A percentile compares a stretch with the other conserved stretches of the same genome.
These are phyloP conservation scores for Thripadectes ignobilis DNA, from an alignment of 2,797 vertebrate species.

Conservation along the genomic window DNA sequence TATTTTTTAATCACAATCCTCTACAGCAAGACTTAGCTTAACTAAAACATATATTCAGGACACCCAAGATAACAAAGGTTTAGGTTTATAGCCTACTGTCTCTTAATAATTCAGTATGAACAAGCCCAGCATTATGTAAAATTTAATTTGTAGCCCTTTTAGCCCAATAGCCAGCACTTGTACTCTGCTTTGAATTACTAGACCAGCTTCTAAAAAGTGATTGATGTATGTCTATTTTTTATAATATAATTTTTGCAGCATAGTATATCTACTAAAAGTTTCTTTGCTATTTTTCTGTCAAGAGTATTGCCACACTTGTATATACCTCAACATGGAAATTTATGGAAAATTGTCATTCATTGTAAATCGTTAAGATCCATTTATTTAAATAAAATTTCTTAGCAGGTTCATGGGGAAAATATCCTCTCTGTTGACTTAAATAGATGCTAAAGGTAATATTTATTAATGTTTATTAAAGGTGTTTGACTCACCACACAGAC, in stretches of 20 bases:
- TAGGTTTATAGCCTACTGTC: neutral
- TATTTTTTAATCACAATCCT: neutral
- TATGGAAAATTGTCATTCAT: neutral
- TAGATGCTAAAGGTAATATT: slow-evolving; percentile 83
- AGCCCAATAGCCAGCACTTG: neutral
- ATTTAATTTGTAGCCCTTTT: neutral
- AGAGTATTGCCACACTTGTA: neutral
- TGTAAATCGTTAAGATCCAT: neutral
- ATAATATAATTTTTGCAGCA: neutral
- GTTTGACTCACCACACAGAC: slow-evolving; percentile 76
- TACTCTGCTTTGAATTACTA: neutral
- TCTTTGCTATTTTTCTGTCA: neutral
- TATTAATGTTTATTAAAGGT: slow-evolving; percentile 81
- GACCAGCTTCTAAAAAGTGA: neutral
- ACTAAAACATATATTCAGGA: neutral
- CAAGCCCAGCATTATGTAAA: neutral
- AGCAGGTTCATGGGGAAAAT: slow-evolving; percentile 84
- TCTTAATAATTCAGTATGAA: neutral
- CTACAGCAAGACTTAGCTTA: neutral
- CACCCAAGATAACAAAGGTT: neutral
- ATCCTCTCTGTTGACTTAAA: slow-evolving; percentile 81
- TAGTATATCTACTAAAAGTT: neutral
- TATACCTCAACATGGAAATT: neutral
- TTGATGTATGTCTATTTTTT: neutral
- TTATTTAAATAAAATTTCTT: neutral